Conservation (phyloP, 2,113 vertebrate genomes). For the Poicephalus meyeri region DNA sequence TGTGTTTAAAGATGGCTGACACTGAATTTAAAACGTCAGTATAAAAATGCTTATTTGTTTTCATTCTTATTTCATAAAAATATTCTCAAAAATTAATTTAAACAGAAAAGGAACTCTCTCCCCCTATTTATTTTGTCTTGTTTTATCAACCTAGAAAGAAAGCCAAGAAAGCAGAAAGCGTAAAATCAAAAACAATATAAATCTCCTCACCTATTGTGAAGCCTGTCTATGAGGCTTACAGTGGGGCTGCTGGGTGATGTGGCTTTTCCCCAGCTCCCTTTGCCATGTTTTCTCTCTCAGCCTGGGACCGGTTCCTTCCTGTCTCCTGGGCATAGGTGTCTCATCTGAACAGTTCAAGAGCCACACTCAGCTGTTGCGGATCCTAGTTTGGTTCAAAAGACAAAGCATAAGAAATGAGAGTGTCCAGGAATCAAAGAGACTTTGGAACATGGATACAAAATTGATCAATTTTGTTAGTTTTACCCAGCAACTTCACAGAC, state of each 20-base stretch:
- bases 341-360: background rate
- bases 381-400: background rate
- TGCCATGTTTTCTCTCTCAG: background rate
- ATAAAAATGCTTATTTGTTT: conserved; percentile 26
- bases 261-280: background rate
- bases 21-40: background rate
- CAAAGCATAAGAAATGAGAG: background rate
- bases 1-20: conserved; percentile 21
- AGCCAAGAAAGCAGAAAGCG: background rate
- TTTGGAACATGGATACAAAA: background rate
- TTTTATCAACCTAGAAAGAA: background rate
- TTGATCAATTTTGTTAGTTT: background rate
- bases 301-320: background rate
- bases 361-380: background rate
- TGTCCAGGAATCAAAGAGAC: background rate
- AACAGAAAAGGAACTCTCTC: background rate
- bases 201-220: background rate
- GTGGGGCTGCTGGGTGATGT: background rate
- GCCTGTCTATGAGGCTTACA: background rate
- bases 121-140: background rate
- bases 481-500: background rate
- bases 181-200: background rate
- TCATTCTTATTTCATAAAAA: background rate
- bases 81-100: background rate
- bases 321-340: fast-evolving